A percentile compares a stretch with the other conserved stretches of the same genome.
phyloP scores from a whole-genome alignment of 2,797 vertebrate species.

The Aythya fuligula region DNA sequence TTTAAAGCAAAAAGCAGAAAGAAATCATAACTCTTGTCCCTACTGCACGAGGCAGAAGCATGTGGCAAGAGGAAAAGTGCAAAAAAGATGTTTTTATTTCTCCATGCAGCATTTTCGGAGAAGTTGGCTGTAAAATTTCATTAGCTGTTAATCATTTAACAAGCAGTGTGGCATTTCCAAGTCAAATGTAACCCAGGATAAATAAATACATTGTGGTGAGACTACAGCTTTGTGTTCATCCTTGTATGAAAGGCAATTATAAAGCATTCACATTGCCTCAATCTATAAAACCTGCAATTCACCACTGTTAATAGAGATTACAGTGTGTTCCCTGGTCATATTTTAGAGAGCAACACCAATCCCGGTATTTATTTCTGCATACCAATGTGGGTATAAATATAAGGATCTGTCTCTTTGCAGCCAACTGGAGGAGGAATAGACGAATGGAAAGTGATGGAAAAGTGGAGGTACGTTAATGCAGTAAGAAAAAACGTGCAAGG shows the following conservation, averaged over 20 bases:
- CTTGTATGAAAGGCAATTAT: conserved; percentile 12
- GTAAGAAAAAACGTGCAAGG: neutral
- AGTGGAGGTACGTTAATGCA: neutral
- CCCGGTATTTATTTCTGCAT: neutral
- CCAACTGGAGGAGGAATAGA: neutral
- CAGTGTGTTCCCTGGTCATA: neutral
- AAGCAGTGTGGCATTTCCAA: conserved; percentile 38
- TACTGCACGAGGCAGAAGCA: neutral
- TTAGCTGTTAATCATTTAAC: conserved; percentile 57
- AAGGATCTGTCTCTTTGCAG: neutral
- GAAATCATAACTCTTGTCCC: neutral
- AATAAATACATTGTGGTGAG: conserved; percentile 31
- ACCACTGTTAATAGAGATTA: conserved; percentile 5
- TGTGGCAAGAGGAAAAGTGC: neutral
- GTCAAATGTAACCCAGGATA: conserved; percentile 47
- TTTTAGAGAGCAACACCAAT: neutral
- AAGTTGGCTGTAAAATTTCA: conserved; percentile 42
- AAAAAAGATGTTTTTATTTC: conserved; percentile 40
- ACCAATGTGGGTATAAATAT: neutral
- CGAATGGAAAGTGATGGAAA: neutral
- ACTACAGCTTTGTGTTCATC: conserved; percentile 7
- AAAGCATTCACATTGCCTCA: conserved; percentile 17
- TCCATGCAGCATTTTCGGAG: conserved; percentile 1
- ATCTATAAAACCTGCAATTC: conserved; percentile 5
- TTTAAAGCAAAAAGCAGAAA: neutral